Evolutionary conservation across 2,888 invertebrate species (phyloP).

Genomic region (Eumacrocentrus americanus): DNA sequence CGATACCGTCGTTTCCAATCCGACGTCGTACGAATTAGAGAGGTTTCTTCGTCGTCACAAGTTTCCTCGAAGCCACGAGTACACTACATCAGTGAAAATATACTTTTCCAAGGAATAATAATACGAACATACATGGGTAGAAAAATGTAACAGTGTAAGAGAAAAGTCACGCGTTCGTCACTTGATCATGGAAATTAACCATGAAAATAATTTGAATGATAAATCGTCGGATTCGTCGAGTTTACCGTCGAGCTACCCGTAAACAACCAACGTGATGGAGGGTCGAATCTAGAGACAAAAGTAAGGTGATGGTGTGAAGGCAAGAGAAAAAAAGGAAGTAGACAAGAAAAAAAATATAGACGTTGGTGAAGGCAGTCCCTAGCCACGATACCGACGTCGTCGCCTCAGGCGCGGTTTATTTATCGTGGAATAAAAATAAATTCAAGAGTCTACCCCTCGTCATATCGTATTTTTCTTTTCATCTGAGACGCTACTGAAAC

Average conservation of each 20-base stretch:
- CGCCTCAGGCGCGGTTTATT: constrained; percentile 36
- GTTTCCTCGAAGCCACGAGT: neutral
- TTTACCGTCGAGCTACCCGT: constrained; percentile 6
- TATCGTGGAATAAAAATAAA: constrained; percentile 40
- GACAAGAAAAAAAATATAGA: constrained; percentile 22
- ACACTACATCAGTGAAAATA: neutral
- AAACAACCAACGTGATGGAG: constrained; percentile 19
- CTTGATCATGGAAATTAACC: constrained; percentile 14
- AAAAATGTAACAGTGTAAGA: neutral
- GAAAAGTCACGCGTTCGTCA: neutral
- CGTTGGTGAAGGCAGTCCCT: constrained; percentile 13
- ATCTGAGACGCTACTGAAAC: constrained; percentile 28
- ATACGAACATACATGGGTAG: neutral
- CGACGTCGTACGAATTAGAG: neutral
- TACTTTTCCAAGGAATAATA: neutral
- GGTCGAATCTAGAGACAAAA: constrained; percentile 19
- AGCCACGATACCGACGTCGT: constrained; percentile 25
- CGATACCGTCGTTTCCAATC: constrained; percentile 17
- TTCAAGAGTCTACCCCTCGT: constrained; percentile 31
- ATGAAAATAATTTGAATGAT: constrained; percentile 18
- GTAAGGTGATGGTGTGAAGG: constrained; percentile 23
- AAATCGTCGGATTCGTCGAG: neutral
- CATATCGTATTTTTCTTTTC: constrained; percentile 10
- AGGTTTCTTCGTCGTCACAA: neutral
- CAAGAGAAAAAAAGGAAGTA: constrained; percentile 6